Conservation (phyloP, 2,113 vertebrate species). For the Nipponia nippon region DNA sequence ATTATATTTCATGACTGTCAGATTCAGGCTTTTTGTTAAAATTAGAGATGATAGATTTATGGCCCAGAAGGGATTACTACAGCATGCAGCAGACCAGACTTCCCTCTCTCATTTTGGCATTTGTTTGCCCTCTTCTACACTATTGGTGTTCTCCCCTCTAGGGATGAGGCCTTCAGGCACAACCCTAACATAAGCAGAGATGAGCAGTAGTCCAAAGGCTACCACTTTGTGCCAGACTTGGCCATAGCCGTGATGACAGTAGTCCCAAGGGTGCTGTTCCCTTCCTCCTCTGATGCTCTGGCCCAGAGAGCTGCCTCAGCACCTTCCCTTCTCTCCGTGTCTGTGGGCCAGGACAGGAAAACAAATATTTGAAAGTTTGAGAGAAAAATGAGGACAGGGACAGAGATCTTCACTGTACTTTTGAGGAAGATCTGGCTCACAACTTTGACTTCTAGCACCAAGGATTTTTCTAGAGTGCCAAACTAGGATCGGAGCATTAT, state of each 20-base stretch:
- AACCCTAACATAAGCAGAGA: not conserved
- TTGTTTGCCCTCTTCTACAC: not conserved
- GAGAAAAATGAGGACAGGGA: not conserved
- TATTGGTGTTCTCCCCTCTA: not conserved
- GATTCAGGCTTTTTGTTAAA: not conserved
- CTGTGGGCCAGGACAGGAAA: not conserved
- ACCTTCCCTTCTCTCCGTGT: not conserved
- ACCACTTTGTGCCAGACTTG: not conserved
- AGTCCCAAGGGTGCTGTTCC: not conserved
- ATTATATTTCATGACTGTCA: not conserved
- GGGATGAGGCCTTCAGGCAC: not conserved
- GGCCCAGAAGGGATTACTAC: not conserved
- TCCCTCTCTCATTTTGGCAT: not conserved
- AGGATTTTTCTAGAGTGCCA: not conserved
- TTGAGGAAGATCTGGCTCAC: not conserved
- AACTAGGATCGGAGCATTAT: not conserved
- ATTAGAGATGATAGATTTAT: not conserved
- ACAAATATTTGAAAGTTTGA: not conserved
- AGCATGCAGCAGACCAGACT: not conserved
- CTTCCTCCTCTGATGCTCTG: not conserved
- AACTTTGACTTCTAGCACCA: not conserved
- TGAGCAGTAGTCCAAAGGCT: not conserved
- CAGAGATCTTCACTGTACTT: not conserved
- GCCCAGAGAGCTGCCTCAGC: not conserved
- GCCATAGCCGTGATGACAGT: not conserved